Conservation (phyloP, 2,888 invertebrate genomes). For the Phragmatobia fuliginosa region DNA sequence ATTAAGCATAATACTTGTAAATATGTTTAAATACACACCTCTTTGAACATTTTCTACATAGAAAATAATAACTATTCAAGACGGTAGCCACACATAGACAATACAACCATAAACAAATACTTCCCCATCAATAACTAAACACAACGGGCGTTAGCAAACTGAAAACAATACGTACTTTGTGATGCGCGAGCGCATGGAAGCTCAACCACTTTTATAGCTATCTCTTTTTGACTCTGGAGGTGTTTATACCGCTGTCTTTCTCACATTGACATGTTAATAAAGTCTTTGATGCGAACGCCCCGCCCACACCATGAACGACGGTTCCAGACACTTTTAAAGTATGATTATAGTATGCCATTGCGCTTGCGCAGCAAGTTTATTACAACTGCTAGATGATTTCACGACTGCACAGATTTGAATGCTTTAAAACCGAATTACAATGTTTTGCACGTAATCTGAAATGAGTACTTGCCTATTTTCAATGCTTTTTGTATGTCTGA, state of each 20-base stretch:
- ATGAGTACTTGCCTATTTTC: neutral
- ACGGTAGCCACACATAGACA: constrained; percentile 59
- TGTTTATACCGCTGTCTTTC: constrained; percentile 55
- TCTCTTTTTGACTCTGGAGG: constrained; percentile 50
- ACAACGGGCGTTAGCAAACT: constrained; percentile 66
- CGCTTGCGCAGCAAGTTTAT: constrained; percentile 42
- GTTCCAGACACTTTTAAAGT: constrained; percentile 43
- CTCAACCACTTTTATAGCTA: constrained; percentile 49
- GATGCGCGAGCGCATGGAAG: constrained; percentile 65
- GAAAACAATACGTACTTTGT: constrained; percentile 69
- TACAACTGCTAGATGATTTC: constrained; percentile 38
- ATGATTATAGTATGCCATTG: constrained; percentile 49
- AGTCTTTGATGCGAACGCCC: constrained; percentile 59
- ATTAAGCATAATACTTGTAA: neutral
- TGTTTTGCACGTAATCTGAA: constrained; percentile 9
- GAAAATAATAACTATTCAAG: constrained; percentile 21
- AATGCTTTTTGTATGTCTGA: neutral
- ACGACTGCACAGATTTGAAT: constrained; percentile 33
- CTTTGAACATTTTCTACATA: neutral
- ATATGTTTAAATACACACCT: neutral
- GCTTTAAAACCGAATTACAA: constrained; percentile 10
- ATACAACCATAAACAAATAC: constrained; percentile 58
- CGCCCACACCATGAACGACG: constrained; percentile 61
- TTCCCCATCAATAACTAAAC: constrained; percentile 62
- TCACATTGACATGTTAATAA: constrained; percentile 77